Percentiles rank a stretch among this genome's conserved stretches.
phyloP scores from a whole-genome alignment of 30 jellyfish, hydroid and myxozoan genomes.

The Nemopilema nomurai region DNA sequence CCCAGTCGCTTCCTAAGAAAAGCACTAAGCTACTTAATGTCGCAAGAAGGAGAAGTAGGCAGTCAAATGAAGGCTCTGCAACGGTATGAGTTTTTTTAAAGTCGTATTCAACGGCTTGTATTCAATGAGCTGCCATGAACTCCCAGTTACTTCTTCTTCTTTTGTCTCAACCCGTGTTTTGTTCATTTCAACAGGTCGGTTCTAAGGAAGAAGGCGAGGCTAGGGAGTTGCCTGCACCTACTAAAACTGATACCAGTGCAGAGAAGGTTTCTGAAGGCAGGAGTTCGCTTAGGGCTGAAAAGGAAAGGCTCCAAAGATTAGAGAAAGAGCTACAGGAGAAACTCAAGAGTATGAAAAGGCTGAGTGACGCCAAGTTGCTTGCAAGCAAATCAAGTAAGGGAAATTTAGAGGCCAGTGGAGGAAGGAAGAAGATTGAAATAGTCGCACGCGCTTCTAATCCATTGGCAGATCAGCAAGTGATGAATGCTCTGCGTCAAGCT shows the following conservation, averaged over 20 bases:
- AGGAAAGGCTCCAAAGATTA: slow-evolving; percentile 42
- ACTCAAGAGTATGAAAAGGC: slow-evolving; percentile 36
- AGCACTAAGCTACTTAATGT: not conserved
- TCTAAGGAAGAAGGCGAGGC: not conserved
- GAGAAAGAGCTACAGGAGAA: slow-evolving; percentile 34
- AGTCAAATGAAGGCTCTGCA: slow-evolving; percentile 3
- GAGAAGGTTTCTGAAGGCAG: not conserved
- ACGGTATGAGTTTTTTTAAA: not conserved
- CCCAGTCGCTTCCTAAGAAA: not conserved
- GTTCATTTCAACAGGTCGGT: not conserved
- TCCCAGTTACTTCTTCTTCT: no score
- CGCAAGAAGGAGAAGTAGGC: slow-evolving; percentile 27
- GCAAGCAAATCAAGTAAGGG: not conserved
- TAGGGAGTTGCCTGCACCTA: not conserved
- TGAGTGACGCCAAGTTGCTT: slow-evolving; percentile 2
- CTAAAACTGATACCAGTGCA: not conserved
- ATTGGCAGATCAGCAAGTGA: not conserved
- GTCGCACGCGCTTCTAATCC: not conserved
- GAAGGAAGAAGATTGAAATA: not conserved
- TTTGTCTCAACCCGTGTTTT: no score
- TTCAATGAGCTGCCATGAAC: not conserved
- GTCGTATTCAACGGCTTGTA: not conserved
- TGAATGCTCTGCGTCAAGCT: not conserved
- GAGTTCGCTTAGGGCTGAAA: not conserved
- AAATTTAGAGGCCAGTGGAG: not conserved